Evolutionary conservation across 2,113 vertebrate species (phyloP).

Genomic region (Odocoileus hemionus): DNA sequence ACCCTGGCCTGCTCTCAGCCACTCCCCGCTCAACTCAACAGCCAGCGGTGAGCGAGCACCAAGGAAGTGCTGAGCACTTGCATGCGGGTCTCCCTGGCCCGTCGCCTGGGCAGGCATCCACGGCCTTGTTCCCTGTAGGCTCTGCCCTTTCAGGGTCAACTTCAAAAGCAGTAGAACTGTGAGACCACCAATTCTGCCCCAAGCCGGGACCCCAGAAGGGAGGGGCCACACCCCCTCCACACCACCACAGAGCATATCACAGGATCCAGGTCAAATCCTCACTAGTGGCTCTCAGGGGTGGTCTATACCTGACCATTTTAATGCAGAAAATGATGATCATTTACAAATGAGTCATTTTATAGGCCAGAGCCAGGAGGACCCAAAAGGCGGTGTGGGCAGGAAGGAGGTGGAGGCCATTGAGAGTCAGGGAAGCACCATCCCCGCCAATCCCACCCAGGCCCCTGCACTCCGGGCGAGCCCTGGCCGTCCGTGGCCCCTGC

Average conservation of each 20-base stretch:
- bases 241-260: not conserved
- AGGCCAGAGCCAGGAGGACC: not conserved
- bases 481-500: not conserved
- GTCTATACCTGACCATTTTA: slow-evolving; percentile 64
- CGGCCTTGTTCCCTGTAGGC: not conserved
- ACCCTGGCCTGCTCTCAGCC: not conserved
- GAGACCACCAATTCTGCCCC: not conserved
- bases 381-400: not conserved
- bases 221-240: accelerated
- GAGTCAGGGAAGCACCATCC: not conserved
- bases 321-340: slow-evolving; percentile 68
- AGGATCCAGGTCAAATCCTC: not conserved
- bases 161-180: not conserved
- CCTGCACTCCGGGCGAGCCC: accelerated
- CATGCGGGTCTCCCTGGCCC: accelerated
- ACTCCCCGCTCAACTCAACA: accelerated
- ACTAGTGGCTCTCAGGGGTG: not conserved
- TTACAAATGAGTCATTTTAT: slow-evolving; percentile 50
- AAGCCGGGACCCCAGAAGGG: not conserved
- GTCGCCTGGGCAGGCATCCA: not conserved
- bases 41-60: not conserved
- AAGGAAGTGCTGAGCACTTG: accelerated
- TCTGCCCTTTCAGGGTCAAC: not conserved
- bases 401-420: not conserved
- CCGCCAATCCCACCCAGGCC: accelerated